Conservation (phyloP, 2,113 vertebrate species). For the Oenanthe oenanthe region DNA sequence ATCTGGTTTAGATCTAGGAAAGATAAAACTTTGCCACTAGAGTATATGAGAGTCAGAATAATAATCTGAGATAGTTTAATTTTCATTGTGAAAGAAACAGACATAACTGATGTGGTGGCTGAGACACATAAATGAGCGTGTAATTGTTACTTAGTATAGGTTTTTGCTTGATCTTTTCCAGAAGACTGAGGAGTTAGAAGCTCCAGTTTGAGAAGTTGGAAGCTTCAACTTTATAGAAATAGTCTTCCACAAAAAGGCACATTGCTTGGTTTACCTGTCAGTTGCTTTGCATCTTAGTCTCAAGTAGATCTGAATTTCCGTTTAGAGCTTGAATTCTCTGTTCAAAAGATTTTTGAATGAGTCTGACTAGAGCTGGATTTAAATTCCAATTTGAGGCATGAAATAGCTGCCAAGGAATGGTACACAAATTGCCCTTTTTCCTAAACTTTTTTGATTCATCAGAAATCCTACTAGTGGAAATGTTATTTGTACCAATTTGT, state of each 20-base stretch:
- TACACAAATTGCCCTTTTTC: background rate
- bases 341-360: background rate
- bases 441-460: background rate
- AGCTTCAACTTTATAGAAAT: background rate
- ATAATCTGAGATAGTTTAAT: background rate
- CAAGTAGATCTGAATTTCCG: background rate
- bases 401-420: background rate
- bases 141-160: background rate
- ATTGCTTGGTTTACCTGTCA: background rate
- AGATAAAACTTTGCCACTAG: background rate
- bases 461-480: background rate
- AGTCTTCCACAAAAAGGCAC: background rate
- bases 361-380: background rate
- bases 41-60: background rate
- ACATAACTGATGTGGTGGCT: background rate
- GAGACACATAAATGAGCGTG: background rate
- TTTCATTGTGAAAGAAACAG: background rate
- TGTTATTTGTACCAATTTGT: background rate
- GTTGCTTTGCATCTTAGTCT: background rate
- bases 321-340: background rate
- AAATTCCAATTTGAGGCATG: background rate
- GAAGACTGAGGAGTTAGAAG: background rate
- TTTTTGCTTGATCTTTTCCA: background rate
- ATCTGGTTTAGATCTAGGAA: background rate
- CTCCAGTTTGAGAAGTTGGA: background rate